Evolutionary conservation across 2,113 vertebrate species (phyloP).

Genomic region (Odocoileus hemionus): DNA sequence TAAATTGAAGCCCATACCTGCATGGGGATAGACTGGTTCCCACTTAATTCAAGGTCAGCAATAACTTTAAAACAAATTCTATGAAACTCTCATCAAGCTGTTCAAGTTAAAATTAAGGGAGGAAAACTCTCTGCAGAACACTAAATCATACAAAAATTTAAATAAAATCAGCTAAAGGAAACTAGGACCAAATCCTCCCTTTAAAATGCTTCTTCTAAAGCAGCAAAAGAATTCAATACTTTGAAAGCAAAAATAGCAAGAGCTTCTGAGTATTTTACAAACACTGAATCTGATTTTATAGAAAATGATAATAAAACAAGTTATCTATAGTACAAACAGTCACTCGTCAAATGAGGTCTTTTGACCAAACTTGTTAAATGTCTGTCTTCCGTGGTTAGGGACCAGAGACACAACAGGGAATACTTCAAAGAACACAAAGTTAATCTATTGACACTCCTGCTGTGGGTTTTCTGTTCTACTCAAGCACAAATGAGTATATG

Average conservation of each 20-base stretch:
- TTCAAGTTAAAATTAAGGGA: conserved; percentile 52
- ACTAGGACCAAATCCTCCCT: neutral
- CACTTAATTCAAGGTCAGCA: conserved; percentile 41
- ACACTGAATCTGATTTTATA: neutral
- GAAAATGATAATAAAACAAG: neutral
- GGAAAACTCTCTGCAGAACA: neutral
- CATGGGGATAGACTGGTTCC: neutral
- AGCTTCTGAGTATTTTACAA: neutral
- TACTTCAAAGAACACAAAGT: neutral
- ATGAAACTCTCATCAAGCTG: conserved; percentile 38
- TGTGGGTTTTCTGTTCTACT: neutral
- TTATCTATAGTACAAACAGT: neutral
- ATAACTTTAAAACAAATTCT: conserved; percentile 54
- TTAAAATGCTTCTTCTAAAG: neutral
- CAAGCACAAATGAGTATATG: neutral
- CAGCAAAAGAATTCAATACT: neutral
- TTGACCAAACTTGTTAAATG: neutral
- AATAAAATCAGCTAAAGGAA: neutral
- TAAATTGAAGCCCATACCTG: conserved; percentile 51
- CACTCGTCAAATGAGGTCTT: neutral
- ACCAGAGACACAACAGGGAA: neutral
- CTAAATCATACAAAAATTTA: conserved; percentile 39
- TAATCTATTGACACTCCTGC: neutral
- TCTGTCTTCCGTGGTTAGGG: neutral
- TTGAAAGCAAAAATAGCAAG: neutral